phyloP scores from a whole-genome alignment of 1,140 invertebrate genomes.

The Diachasma alloeum region DNA sequence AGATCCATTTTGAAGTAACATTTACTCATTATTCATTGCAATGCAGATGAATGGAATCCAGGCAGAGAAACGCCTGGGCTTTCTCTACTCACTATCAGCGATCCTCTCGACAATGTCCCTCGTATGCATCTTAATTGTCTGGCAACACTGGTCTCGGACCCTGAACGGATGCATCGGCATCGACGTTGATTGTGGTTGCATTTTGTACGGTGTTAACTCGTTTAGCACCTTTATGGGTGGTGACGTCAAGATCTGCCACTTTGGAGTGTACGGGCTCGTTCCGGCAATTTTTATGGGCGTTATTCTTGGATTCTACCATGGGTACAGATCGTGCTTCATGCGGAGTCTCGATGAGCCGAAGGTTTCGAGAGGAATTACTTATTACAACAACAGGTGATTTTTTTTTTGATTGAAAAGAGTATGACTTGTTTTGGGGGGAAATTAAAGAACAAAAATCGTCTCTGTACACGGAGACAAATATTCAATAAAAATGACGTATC shows the following conservation, averaged over 20 bases:
- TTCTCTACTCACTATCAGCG: conserved; percentile 65
- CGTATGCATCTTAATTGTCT: conserved; percentile 68
- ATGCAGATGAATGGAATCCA: conserved; percentile 46
- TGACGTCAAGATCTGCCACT: conserved; percentile 70
- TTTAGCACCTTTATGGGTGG: conserved; percentile 73
- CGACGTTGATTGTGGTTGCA: conserved; percentile 72
- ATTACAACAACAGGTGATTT: conserved; percentile 34
- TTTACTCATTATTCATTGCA: background rate
- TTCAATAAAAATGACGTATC: too few species aligned
- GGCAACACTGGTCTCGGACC: conserved; percentile 73
- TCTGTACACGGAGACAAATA: too few species aligned
- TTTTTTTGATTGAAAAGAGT: background rate
- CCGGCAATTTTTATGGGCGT: conserved; percentile 67
- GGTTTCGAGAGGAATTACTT: conserved; percentile 26
- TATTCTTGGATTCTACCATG: conserved; percentile 71
- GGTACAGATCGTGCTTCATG: conserved; percentile 72
- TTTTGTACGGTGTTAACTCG: conserved; percentile 70
- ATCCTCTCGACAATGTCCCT: conserved; percentile 65
- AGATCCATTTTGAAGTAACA: background rate
- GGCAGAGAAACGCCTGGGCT: conserved; percentile 66
- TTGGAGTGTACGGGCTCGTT: conserved; percentile 68
- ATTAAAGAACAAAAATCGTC: too few species aligned
- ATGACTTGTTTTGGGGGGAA: too few species aligned
- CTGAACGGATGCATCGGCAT: conserved; percentile 68
- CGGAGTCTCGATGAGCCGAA: conserved; percentile 54